Evolutionary conservation across 2,113 vertebrate species (phyloP).

Genomic region (Proterorhinus semilunaris): DNA sequence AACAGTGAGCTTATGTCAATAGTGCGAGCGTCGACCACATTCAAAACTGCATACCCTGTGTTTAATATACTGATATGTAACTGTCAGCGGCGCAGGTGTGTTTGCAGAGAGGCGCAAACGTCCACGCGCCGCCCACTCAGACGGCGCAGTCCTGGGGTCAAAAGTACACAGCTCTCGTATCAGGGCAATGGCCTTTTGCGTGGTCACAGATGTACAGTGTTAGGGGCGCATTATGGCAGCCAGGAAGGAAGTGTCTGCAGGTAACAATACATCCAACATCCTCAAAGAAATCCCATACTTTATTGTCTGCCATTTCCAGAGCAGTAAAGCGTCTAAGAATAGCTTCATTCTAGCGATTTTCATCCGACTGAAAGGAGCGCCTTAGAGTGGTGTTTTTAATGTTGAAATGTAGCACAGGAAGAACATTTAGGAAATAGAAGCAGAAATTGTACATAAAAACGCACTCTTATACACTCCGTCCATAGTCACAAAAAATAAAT

Average conservation of each 20-base stretch:
- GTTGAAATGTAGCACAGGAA: not conserved
- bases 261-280: slow-evolving; percentile 11
- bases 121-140: slow-evolving; percentile 5
- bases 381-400: not conserved
- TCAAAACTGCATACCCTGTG: slow-evolving; percentile 29
- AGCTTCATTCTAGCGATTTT: not conserved
- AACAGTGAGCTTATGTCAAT: slow-evolving; percentile 32
- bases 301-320: slow-evolving; percentile 9
- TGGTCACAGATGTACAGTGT: not conserved
- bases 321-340: slow-evolving; percentile 20
- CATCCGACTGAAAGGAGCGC: slow-evolving; percentile 3
- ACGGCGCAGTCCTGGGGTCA: slow-evolving; percentile 27
- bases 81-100: slow-evolving; percentile 66
- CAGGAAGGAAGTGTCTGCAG: slow-evolving; percentile 22
- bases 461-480: no score
- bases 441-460: no score
- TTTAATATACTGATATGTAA: slow-evolving; percentile 49
- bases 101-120: slow-evolving; percentile 43
- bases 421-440: not conserved
- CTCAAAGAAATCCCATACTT: not conserved
- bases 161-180: slow-evolving; percentile 16
- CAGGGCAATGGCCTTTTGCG: not conserved
- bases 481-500: no score
- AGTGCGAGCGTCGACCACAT: slow-evolving; percentile 25
- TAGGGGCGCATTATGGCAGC: not conserved